These are phyloP conservation scores for Clarias pachynema DNA, from an alignment of 2,797 vertebrate species.

Conservation along the genomic window DNA sequence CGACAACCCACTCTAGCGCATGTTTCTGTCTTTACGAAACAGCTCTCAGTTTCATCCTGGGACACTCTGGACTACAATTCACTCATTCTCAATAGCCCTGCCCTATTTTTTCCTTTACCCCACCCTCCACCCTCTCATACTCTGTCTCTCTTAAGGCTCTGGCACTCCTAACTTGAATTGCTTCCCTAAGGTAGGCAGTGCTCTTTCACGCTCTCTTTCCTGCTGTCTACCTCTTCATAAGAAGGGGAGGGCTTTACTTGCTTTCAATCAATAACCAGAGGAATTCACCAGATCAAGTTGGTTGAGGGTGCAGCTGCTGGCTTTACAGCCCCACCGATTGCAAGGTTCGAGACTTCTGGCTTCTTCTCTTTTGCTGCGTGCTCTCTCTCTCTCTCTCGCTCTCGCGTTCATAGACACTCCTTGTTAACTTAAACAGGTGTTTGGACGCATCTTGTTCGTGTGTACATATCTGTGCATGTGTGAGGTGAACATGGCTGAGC, in stretches of 20 bases:
- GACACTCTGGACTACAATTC: conserved; percentile 62
- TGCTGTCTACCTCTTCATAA: conserved; percentile 49
- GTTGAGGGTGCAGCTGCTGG: conserved; percentile 75
- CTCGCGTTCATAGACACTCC: neutral
- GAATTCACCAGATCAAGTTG: conserved; percentile 81
- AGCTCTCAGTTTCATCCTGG: conserved; percentile 50
- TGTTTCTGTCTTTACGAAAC: conserved; percentile 40
- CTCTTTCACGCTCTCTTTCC: conserved; percentile 50
- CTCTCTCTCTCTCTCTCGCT: conserved; percentile 43
- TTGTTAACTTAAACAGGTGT: conserved; percentile 25
- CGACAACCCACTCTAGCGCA: neutral
- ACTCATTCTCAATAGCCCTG: conserved; percentile 68
- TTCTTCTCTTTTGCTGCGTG: conserved; percentile 15
- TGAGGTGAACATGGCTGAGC: conserved; percentile 74
- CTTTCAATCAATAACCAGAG: conserved; percentile 84
- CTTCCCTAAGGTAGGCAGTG: conserved; percentile 78
- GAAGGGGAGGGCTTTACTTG: conserved; percentile 75
- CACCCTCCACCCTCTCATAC: conserved; percentile 48
- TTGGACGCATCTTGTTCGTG: conserved; percentile 39
- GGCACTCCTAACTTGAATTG: conserved; percentile 72
- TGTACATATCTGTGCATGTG: conserved; percentile 39
- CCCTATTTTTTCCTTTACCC: conserved; percentile 51
- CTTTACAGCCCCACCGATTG: conserved; percentile 67
- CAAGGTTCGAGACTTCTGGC: conserved; percentile 63
- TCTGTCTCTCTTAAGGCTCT: conserved; percentile 57